These are phyloP conservation scores for Gymnogyps californianus DNA, from an alignment of 2,113 vertebrate species.

Conservation along the genomic window DNA sequence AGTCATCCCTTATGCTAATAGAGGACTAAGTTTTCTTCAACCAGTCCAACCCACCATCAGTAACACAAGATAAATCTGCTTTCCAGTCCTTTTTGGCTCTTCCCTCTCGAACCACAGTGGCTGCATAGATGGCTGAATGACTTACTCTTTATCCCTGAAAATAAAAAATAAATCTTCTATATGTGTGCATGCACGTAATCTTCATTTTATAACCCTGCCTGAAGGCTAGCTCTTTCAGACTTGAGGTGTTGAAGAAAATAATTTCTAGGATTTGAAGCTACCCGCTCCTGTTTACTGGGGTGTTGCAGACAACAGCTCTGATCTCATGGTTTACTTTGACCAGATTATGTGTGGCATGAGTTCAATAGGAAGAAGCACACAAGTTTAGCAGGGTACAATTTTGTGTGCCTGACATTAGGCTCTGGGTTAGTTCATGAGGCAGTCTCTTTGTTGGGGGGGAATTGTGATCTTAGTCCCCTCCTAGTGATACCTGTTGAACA, in stretches of 20 bases:
- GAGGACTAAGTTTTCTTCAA: neutral
- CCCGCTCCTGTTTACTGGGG: neutral
- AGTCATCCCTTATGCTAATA: neutral
- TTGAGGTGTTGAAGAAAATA: neutral
- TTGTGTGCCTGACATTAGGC: neutral
- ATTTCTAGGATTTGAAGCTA: neutral
- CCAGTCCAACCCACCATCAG: neutral
- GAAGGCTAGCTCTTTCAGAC: neutral
- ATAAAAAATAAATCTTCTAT: neutral
- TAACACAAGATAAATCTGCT: conserved; percentile 12
- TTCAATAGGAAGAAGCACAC: neutral
- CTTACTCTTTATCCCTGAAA: neutral
- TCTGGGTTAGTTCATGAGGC: neutral
- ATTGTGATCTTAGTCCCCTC: neutral
- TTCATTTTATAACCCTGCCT: neutral
- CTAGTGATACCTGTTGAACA: neutral
- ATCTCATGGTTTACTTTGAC: neutral
- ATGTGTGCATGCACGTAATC: neutral
- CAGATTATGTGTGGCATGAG: neutral
- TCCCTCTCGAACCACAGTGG: neutral
- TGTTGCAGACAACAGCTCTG: neutral
- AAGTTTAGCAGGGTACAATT: neutral
- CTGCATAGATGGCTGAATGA: neutral
- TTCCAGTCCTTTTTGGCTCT: neutral
- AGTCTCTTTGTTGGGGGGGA: neutral